Base-by-base conservation (phyloP, 1,140 invertebrate genomes). In the Lepidurus couesii region DNA sequence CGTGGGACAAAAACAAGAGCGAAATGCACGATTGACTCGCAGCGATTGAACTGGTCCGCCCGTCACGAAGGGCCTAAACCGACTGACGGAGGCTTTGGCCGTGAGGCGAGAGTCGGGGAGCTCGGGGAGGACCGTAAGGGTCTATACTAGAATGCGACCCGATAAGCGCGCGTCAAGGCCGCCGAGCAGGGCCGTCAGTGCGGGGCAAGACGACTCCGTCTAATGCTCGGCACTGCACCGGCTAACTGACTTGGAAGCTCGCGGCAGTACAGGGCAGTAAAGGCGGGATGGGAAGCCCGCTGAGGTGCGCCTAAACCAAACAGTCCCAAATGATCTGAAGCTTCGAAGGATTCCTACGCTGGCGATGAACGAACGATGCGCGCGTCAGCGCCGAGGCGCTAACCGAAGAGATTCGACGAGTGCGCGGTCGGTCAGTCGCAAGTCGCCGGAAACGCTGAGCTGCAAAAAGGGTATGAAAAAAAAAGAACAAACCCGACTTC, bases 131-230 rank as follows among this genome's bases (percentile, higher is more conserved):
- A 16, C 16, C 16, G 45, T 5, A 21, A 65, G 21, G 53, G 16
- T 65, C 53, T 65, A 21, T 65, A 21, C 53, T 34, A 65, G 53
- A 65, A 21, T 65, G 53, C 53, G 53, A 34, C 53, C 53, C 53
- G 53, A 65, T 65, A 65, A 65, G 53, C 53, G 53, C 53, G n/a
- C 53, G 53, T 65, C 53, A 65, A 65, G 53, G 53, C 53, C 53
- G 53, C 53, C 53, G 53, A 65, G 21, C 34, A 34, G 4, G 2
- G 34, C 34, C 53, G 53, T 65, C 53, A 65, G 53, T 65, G 53
- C 53, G 53, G 53, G 53, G 53, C 53, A 65, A 65, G 53, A 65
- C 53, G 53, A 65, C 53, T 65, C 16, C 53, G 53, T 13, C 53
- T 65, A 65, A 65, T 65, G 53, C 53, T 65, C 53, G n/a, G 21